Conservation (phyloP, 2,797 vertebrate genomes). For the Cossypha dichroa region DNA sequence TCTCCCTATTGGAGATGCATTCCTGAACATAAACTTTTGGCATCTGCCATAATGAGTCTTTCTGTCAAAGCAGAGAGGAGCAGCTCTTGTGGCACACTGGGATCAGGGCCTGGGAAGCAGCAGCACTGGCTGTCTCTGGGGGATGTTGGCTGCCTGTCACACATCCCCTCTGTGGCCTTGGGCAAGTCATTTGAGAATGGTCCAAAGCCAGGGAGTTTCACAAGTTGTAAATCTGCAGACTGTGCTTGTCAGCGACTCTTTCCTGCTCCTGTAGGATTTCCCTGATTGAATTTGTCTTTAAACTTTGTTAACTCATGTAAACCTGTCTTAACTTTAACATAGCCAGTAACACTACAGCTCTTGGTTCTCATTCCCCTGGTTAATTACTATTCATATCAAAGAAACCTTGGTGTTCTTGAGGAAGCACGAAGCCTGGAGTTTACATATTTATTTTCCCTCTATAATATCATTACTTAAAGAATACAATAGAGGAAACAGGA, state of each 20-base stretch:
- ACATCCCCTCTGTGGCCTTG: neutral
- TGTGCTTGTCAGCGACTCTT: neutral
- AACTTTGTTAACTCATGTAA: neutral
- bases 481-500: neutral
- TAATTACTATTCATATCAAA: neutral
- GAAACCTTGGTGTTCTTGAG: neutral
- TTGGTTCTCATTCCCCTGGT: neutral
- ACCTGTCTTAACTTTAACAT: neutral
- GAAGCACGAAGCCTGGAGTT: neutral
- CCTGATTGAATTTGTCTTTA: neutral
- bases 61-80: neutral
- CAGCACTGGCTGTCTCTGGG: neutral
- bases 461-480: neutral
- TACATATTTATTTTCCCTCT: neutral
- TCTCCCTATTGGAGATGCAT: neutral
- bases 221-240: neutral
- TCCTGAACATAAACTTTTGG: neutral
- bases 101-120: neutral
- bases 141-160: neutral
- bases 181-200: neutral
- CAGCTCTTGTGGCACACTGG: neutral
- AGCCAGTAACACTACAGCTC: neutral
- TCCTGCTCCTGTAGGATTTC: neutral
- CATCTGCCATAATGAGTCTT: neutral
- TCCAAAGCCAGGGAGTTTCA: neutral